Evolutionary conservation across 2,113 vertebrate species (phyloP), one percentile per base, ranked within the genome.

Genomic region (Dendrocopos noguchii): DNA sequence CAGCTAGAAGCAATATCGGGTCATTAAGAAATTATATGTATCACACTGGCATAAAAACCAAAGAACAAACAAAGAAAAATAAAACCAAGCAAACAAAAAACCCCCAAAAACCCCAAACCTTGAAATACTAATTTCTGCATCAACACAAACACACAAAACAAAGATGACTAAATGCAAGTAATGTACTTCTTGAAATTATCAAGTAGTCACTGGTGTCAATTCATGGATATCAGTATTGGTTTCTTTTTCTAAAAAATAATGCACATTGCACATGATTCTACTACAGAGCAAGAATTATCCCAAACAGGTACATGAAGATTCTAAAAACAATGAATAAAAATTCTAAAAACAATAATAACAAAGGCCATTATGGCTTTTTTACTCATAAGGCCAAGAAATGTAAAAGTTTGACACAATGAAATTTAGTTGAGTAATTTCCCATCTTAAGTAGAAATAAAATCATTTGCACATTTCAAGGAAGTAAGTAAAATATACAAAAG

Each of bases 331-430:
- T 52, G 17, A 12, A 20, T 50, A 68, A 6, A 73, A 55, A 59
- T 73, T 57, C 0, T 42, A 27, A 73, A 74, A 81, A 2, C 2
- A 34, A 8, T 4, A 73, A 36, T 17, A 85, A 67, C 1, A 60
- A 25, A 53, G 74, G 13, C 5, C 6, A 44, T 71, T 55, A 89
- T 25, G 42, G 59, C 28, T 82, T 82, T 73, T 39, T 78, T 42
- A 93, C 75, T 88, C 29, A 63, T n/a, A 9, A 93, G 9, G 2
- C 16, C 82, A 82, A 81, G 12, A 19, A 80, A 87, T 81, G 80
- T 34, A 19, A 90, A 70, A 31, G 46, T 29, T 16, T 86, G 47
- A 70, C 15, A 86, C 7, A 85, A 86, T n/a, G 6, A 81, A 70
- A 84, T 84, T 39, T 7, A 39, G 33, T 42, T 50, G 84, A 29